Percentiles rank a stretch among this genome's conserved stretches.
These are phyloP conservation scores for Caenorhabditis tropicalis DNA, from an alignment of 1,140 invertebrate genomes.

Conservation along the genomic window DNA sequence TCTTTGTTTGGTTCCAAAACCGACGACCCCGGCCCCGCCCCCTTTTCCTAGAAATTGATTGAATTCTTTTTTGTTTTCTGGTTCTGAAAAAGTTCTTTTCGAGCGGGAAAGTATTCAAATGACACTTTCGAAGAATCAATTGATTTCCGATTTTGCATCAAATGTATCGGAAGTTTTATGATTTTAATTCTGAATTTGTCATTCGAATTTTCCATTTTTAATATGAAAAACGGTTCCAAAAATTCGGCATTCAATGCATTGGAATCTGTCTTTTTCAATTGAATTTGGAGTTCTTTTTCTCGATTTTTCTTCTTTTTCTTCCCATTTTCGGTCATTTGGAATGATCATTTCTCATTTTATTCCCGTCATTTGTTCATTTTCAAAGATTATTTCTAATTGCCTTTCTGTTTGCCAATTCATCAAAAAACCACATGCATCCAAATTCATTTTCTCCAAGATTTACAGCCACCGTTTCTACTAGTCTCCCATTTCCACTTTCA, in stretches of 20 bases:
- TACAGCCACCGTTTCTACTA: not conserved
- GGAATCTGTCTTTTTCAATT: not conserved
- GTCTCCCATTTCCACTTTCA: constrained; percentile 29
- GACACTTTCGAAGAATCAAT: not conserved
- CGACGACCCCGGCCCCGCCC: constrained; percentile 14
- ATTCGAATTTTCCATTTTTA: not conserved
- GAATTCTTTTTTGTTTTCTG: not conserved
- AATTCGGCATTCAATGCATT: constrained; percentile 9
- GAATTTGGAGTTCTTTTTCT: not conserved
- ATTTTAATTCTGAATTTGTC: not conserved
- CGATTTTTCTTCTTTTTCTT: not conserved
- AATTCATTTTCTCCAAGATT: not conserved
- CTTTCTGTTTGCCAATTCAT: not conserved
- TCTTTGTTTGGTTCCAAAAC: constrained; percentile 26
- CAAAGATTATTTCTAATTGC: constrained; percentile 22
- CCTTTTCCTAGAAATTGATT: not conserved
- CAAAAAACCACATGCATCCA: not conserved
- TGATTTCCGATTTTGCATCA: not conserved
- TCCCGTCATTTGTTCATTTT: constrained; percentile 26
- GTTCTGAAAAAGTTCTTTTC: not conserved
- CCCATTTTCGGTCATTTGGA: not conserved
- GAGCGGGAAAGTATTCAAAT: not conserved
- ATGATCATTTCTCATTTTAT: not conserved
- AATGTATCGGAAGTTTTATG: not conserved
- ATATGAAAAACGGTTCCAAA: not conserved